Percentiles rank a stretch among this genome's conserved stretches.
These are phyloP conservation scores for Epizoanthus rinbou DNA, from an alignment of 92 coral and sea anemone species.

Conservation along the genomic window DNA sequence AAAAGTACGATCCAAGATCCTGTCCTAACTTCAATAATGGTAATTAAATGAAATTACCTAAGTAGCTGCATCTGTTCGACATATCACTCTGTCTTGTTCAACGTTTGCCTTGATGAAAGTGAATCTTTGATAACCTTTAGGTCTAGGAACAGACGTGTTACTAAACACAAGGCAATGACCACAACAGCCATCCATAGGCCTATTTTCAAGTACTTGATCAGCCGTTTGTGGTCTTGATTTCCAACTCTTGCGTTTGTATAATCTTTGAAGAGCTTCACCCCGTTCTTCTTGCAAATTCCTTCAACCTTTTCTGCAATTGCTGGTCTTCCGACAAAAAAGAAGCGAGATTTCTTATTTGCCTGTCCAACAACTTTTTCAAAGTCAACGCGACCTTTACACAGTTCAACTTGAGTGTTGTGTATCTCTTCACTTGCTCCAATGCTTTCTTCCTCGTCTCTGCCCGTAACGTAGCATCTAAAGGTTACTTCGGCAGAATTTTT, in stretches of 20 bases:
- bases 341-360: slow-evolving; percentile 42
- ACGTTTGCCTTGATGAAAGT: neutral
- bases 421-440: neutral
- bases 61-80: too few species aligned
- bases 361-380: slow-evolving; percentile 44
- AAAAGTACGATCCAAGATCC: too few species aligned
- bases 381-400: slow-evolving; percentile 48
- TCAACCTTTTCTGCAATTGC: slow-evolving; percentile 49
- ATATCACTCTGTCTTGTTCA: neutral
- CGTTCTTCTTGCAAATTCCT: slow-evolving; percentile 47
- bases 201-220: slow-evolving; percentile 48
- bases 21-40: too few species aligned
- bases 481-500: slow-evolving; percentile 34
- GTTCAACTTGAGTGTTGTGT: slow-evolving; percentile 18
- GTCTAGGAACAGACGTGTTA: slow-evolving; percentile 41
- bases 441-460: neutral
- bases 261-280: slow-evolving; percentile 41
- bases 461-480: slow-evolving; percentile 51
- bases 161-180: slow-evolving; percentile 28
- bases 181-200: slow-evolving; percentile 41
- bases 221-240: slow-evolving; percentile 33
- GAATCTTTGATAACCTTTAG: slow-evolving; percentile 22
- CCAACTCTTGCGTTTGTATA: slow-evolving; percentile 55
- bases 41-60: too few species aligned
- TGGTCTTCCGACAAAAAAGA: slow-evolving; percentile 66